These are phyloP conservation scores for Xenus cinereus DNA, from an alignment of 2,113 vertebrate genomes.

Conservation along the genomic window DNA sequence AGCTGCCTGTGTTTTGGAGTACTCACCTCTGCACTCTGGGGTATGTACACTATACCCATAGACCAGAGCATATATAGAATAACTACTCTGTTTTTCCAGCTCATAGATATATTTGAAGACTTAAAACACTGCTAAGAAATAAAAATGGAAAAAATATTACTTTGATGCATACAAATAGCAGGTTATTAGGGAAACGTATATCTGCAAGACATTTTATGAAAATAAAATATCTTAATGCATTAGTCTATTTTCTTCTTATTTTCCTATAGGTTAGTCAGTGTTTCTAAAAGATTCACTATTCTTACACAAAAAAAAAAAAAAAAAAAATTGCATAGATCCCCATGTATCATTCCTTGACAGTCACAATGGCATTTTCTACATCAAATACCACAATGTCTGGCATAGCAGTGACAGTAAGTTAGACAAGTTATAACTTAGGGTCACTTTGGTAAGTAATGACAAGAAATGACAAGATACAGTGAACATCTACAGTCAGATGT, in stretches of 20 bases:
- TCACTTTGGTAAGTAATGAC: neutral
- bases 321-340: neutral
- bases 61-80: neutral
- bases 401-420: neutral
- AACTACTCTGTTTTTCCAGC: neutral
- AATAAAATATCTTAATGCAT: neutral
- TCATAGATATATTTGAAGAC: neutral
- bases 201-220: neutral
- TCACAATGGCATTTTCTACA: neutral
- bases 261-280: neutral
- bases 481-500: neutral
- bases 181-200: neutral
- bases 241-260: neutral
- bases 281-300: neutral
- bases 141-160: neutral
- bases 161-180: neutral
- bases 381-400: neutral
- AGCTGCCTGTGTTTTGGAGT: neutral
- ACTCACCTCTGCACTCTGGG: accelerated
- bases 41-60: neutral
- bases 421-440: neutral
- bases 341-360: neutral
- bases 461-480: neutral
- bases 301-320: neutral
- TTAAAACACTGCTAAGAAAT: neutral